phyloP scores from a whole-genome alignment of 1,140 invertebrate species.

The Ruditapes philippinarum region DNA sequence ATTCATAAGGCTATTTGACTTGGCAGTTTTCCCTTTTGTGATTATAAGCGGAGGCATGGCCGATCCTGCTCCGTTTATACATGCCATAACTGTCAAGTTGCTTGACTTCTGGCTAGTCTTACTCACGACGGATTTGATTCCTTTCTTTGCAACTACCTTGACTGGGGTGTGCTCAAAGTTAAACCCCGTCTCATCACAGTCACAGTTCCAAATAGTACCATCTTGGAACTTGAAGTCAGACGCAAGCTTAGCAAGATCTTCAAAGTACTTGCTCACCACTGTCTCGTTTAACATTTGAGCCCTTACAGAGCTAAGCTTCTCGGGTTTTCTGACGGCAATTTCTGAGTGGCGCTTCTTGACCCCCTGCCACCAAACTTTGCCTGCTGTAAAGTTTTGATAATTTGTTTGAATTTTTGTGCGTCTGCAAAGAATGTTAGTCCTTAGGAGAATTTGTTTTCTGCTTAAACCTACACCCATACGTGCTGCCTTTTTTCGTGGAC shows the following conservation, averaged over 20 bases:
- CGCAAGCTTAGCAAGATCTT: not conserved
- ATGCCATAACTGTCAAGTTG: constrained; percentile 62
- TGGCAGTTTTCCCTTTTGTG: constrained; percentile 66
- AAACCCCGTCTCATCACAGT: constrained; percentile 17
- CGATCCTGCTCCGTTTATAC: constrained; percentile 61
- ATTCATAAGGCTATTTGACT: too few relatives aligned
- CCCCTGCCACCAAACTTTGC: not conserved
- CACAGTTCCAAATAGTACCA: constrained; percentile 9
- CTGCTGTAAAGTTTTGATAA: too few relatives aligned
- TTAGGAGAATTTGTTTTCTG: too few relatives aligned
- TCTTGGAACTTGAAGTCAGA: not conserved
- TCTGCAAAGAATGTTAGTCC: too few relatives aligned
- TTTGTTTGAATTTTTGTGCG: too few relatives aligned
- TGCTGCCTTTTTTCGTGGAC: too few relatives aligned
- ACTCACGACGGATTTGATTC: constrained; percentile 37
- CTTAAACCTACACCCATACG: too few relatives aligned
- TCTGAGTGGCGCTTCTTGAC: not conserved
- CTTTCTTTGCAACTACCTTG: constrained; percentile 35
- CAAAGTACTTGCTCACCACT: not conserved
- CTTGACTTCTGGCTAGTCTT: not conserved
- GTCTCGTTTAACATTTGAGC: not conserved
- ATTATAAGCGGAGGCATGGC: constrained; percentile 70
- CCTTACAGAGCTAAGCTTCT: not conserved
- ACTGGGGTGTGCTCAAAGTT: constrained; percentile 14
- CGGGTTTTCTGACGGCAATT: not conserved